Evolutionary conservation across 53 echinoderm and acorn worm species (phyloP), one percentile per base, ranked within the genome.

Genomic region (Zoroaster sp.): DNA sequence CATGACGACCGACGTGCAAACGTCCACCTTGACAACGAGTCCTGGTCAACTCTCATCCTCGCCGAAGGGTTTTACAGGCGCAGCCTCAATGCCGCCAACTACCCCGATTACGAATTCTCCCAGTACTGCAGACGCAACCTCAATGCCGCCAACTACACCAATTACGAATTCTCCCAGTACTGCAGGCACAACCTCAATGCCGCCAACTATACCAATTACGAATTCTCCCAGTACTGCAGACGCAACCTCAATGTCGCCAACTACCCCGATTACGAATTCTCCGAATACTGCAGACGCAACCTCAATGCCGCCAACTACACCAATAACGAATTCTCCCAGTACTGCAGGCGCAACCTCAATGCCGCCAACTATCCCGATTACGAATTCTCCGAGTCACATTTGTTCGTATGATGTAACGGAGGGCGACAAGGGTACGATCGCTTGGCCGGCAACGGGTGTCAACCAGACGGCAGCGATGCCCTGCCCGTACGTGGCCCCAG

Each of bases 401-500:
- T 95, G 95, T 71, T 73, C 46, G 9, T 70, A 12, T 1, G 93
- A 91, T 39, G 73, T 78, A 14, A 46, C 75, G 1, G 49, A 63
- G 4, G 93, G 66, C 11, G 91, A 83, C 13, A 67, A 36, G 12
- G 95, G 95, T 13, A n/a, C 2, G 38, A 45, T 93, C 44, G 63
- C 52, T 0, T 95, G 95, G 95, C 78, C 80, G 25, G 68, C 20
- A 21, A 85, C 88, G 17, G 65, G 28, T 3, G 87, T 21, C 7
- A 67, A 88, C 14, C 55, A 42, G 73, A 88, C 88, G 12, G 70
- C 73, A 3, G 33, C 32, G 2, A 66, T 88, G 34, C 40, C 49
- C 1, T 95, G 95, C 67, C 95, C 95, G 4, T 93, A 88, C 78
- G 73, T 66, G 15, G 3, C 14, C 12, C 31, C 40, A 6, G 55